Evolutionary conservation across 2,797 vertebrate species (phyloP).

Genomic region (Hypotaenidia okinawae): DNA sequence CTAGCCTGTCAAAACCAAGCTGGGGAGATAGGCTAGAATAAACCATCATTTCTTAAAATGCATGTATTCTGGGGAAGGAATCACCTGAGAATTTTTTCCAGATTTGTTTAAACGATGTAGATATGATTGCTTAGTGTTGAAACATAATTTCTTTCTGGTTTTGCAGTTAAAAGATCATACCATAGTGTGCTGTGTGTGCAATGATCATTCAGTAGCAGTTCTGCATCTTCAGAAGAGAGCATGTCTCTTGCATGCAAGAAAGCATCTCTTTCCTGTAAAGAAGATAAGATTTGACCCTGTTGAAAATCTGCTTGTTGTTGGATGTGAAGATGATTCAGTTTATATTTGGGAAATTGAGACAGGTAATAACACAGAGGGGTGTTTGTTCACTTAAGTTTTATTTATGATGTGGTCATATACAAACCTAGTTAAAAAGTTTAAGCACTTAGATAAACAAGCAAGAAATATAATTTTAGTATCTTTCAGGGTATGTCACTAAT

Average conservation of each 20-base stretch:
- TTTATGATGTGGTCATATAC: background rate
- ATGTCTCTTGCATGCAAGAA: conserved; percentile 78
- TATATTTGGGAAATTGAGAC: conserved; percentile 85
- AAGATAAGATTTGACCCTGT: conserved; percentile 74
- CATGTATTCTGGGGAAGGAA: background rate
- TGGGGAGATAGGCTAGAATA: background rate
- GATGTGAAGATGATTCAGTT: conserved; percentile 78
- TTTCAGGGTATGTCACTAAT: background rate
- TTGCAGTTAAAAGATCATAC: conserved; percentile 70
- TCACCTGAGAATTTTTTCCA: background rate
- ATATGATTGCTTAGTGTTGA: background rate
- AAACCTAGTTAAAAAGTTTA: background rate
- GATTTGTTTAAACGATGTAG: background rate
- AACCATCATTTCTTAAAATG: background rate
- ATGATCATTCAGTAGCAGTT: conserved; percentile 77
- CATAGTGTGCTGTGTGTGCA: conserved; percentile 77
- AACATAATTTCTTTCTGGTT: background rate
- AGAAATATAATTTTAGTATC: background rate
- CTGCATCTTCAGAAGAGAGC: conserved; percentile 75
- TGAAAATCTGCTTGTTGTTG: conserved; percentile 80
- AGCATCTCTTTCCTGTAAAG: conserved; percentile 81
- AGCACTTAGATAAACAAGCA: background rate
- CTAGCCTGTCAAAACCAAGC: background rate
- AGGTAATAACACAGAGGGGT: conserved; percentile 59
- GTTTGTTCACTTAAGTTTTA: background rate